Base-by-base conservation (phyloP, 2,797 vertebrate genomes). In the Mormyrops attenuatus region DNA sequence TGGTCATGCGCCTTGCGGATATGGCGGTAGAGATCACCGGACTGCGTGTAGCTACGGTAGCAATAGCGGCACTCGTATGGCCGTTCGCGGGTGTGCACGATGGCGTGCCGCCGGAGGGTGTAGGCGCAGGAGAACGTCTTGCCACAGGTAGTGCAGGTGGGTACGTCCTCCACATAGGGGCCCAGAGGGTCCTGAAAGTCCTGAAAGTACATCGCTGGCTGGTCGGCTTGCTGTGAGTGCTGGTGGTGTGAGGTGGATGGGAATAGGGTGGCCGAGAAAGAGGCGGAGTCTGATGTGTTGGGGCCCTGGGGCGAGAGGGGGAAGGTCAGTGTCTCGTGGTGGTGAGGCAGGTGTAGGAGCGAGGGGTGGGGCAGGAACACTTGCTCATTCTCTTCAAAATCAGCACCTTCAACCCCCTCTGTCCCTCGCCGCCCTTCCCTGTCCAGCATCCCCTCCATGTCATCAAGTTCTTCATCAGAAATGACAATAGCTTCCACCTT, bases 61-160 rank as follows among this genome's bases (percentile, higher is more conserved):
- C 98, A 99, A 93, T 98, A 99, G 89, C 97, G 97, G 89, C 98
- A 99, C 93, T 98, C 97, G 0, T 98, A 98, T 0, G 98, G 98
- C 0, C 98, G 96, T 88, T 99, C 98, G 0, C 98, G 96, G 0
- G 98, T 99, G 93, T 99, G 98, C 77, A 99, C 98, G 0, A 98
- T 98, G 86, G 98, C 98, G 0, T 99, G 98, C 15, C 98, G 97
- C 89, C 97, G 94, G 2, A 99, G 94, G 0, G 98, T 99, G 92
- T 99, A 99, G 0, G 98, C 97, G 88, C 98, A 99, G 0, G 98
- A 99, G 92, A 99, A 99, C 0, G 98, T 99, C 92, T 99, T 99
- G 13, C 98, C 97, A 2, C 98, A 99, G 0, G 97, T 97, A 85
- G 95, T 95, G 53, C 98, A 99, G 0, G 98, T 99, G 20, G 98